Evolutionary conservation across 1,140 invertebrate species (phyloP).

Genomic region (Wiebesia pumilae): DNA sequence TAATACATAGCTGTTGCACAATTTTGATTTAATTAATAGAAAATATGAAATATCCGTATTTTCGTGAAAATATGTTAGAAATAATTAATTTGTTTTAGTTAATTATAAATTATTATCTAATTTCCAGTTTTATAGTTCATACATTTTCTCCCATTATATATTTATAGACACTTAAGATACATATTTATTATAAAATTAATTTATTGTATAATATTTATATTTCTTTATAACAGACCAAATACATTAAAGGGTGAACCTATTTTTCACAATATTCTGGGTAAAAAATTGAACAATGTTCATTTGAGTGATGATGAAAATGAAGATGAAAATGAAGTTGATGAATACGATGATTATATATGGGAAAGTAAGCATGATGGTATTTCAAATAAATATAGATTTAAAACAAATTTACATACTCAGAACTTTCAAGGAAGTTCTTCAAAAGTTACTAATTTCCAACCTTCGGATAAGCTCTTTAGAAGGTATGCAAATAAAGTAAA

Average conservation of each 20-base stretch:
- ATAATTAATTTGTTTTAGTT: no score
- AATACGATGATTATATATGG: constrained; percentile 64
- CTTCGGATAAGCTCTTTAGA: constrained; percentile 86
- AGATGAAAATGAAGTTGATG: constrained; percentile 55
- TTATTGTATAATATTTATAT: background rate
- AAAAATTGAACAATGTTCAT: constrained; percentile 55
- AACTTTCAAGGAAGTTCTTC: constrained; percentile 78
- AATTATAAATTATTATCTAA: background rate
- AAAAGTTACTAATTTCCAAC: constrained; percentile 84
- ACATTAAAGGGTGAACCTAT: constrained; percentile 64
- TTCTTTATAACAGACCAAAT: constrained; percentile 60
- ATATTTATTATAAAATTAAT: background rate
- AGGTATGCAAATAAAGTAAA: constrained; percentile 85
- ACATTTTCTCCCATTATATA: no score
- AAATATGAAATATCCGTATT: background rate
- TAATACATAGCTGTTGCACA: no score
- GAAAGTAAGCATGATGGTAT: constrained; percentile 63
- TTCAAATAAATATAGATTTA: constrained; percentile 57
- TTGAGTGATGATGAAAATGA: constrained; percentile 51
- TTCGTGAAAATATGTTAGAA: background rate
- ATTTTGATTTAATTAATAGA: background rate
- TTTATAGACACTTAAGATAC: no score
- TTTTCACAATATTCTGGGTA: constrained; percentile 58
- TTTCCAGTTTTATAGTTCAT: background rate
- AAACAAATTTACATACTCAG: constrained; percentile 55